Percentiles rank a stretch among this genome's conserved stretches.
These are phyloP conservation scores for Dolichopus griseipennis DNA, from an alignment of 2,888 invertebrate genomes.

Conservation along the genomic window DNA sequence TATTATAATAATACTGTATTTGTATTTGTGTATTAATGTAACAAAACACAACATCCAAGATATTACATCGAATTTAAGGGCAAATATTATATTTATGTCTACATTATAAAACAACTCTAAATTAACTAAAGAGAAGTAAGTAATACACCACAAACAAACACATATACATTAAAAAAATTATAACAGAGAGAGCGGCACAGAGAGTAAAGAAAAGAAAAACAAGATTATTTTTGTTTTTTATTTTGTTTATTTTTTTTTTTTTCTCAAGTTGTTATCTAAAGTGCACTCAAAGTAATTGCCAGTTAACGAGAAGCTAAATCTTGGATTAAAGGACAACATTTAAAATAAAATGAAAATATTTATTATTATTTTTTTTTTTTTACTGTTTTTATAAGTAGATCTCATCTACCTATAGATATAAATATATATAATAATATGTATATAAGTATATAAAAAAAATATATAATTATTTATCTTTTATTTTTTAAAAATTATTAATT, in stretches of 20 bases:
- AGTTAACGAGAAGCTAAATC: slow-evolving; percentile 18
- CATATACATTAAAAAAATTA: not conserved
- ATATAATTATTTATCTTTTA: too few species aligned
- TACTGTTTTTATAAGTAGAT: too few species aligned
- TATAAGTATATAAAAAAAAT: not conserved
- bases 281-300: slow-evolving; percentile 19
- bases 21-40: too few species aligned
- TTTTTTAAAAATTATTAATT: too few species aligned
- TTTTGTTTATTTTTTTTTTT: not conserved
- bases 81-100: not conserved
- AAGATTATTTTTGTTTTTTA: not conserved
- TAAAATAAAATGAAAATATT: not conserved
- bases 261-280: not conserved
- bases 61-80: too few species aligned
- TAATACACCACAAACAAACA: not conserved
- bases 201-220: too few species aligned
- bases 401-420: too few species aligned
- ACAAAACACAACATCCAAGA: too few species aligned
- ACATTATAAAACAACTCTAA: not conserved
- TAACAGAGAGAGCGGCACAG: not conserved
- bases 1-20: too few species aligned
- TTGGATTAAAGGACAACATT: slow-evolving; percentile 8
- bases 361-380: too few species aligned
- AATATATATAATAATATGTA: not conserved
- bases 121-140: not conserved